Conservation (phyloP, 1,140 invertebrate genomes). For the Diabrotica virgifera region DNA sequence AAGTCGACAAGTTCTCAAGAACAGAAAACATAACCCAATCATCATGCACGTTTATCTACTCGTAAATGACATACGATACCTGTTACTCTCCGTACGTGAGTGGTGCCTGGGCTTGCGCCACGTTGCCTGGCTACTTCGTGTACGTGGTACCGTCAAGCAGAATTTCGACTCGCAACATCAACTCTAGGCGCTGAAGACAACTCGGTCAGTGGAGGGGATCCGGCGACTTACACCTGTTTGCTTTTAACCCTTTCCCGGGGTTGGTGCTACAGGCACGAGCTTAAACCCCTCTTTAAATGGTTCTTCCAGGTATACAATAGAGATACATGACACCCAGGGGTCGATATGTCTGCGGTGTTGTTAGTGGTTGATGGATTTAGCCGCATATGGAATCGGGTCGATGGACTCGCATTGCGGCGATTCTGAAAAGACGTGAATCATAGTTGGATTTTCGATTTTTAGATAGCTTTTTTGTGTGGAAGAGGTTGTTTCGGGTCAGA, state of each 20-base stretch:
- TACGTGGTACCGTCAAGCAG: slow-evolving; percentile 25
- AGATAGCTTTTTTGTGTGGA: neutral
- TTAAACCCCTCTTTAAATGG: slow-evolving; percentile 7
- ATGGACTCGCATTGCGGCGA: slow-evolving; percentile 28
- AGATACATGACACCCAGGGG: neutral
- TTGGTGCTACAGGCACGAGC: slow-evolving; percentile 11
- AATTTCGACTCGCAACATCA: slow-evolving; percentile 38
- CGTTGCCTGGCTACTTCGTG: slow-evolving; percentile 18
- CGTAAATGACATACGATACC: slow-evolving; percentile 34
- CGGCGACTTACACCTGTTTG: slow-evolving; percentile 43
- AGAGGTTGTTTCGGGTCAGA: slow-evolving; percentile 13
- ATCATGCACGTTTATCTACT: slow-evolving; percentile 23
- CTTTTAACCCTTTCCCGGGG: slow-evolving; percentile 38
- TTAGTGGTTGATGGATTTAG: neutral
- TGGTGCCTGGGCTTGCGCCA: neutral
- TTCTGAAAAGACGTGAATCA: slow-evolving; percentile 21
- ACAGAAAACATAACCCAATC: slow-evolving; percentile 12
- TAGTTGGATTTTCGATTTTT: slow-evolving; percentile 16
- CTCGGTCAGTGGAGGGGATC: slow-evolving; percentile 22
- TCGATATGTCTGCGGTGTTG: neutral
- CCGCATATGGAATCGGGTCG: slow-evolving; percentile 25
- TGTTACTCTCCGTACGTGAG: slow-evolving; percentile 22
- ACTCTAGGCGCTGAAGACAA: slow-evolving; percentile 34
- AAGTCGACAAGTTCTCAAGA: neutral
- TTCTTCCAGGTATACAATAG: slow-evolving; percentile 20